Conservation (phyloP, 1,140 invertebrate genomes). For the Zophobas morio region DNA sequence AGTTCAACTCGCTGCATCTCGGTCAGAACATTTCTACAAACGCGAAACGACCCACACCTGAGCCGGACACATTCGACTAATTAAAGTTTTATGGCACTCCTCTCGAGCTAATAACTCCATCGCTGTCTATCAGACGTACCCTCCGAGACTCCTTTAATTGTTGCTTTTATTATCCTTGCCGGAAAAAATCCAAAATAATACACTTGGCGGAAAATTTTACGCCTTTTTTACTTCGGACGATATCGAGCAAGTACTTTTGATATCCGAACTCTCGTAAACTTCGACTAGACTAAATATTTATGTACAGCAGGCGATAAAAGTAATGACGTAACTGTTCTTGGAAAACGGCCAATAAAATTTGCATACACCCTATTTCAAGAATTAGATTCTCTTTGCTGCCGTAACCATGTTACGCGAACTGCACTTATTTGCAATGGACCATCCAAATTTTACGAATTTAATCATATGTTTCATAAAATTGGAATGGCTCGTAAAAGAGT, state of each 20-base stretch:
- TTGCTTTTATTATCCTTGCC: constrained; percentile 23
- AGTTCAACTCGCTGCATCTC: constrained; percentile 41
- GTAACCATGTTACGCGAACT: neutral
- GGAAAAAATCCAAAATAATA: neutral
- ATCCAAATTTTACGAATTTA: constrained; percentile 23
- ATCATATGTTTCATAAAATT: constrained; percentile 21
- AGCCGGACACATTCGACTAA: constrained; percentile 37
- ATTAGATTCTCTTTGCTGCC: constrained; percentile 20
- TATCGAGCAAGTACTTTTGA: neutral
- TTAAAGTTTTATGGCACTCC: constrained; percentile 35
- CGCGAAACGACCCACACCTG: constrained; percentile 30
- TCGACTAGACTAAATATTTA: constrained; percentile 32
- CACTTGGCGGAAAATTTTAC: neutral
- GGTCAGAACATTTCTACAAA: constrained; percentile 36
- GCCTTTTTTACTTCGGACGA: neutral
- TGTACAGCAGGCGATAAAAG: constrained; percentile 33
- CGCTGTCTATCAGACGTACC: constrained; percentile 13
- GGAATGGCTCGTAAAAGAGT: constrained; percentile 23
- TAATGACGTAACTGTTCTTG: constrained; percentile 29
- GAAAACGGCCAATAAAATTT: constrained; percentile 41
- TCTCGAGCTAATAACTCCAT: constrained; percentile 33
- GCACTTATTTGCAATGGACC: constrained; percentile 29
- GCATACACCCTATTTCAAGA: constrained; percentile 33
- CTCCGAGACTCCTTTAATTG: constrained; percentile 17
- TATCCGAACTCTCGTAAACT: neutral